Percentiles rank a stretch among this genome's conserved stretches.
Evolutionary conservation across 2,888 invertebrate genomes (phyloP).

Genomic region (Cheilosia variabilis): DNA sequence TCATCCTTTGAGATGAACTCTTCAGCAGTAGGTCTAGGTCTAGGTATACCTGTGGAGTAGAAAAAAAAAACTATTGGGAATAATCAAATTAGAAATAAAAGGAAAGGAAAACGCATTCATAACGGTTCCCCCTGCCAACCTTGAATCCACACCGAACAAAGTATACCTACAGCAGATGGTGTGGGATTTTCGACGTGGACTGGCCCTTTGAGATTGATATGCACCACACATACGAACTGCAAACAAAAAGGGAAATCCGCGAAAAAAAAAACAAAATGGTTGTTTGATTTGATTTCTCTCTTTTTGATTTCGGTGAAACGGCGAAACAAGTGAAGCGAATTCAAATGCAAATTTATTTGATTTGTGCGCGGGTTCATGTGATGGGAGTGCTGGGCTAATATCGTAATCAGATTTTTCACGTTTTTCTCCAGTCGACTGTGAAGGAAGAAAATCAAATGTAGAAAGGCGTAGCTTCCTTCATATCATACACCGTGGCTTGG

Average conservation of each 20-base stretch:
- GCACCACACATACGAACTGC: not conserved
- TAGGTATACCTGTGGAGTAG: constrained; percentile 24
- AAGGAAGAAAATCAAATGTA: not conserved
- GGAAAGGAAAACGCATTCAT: constrained; percentile 58
- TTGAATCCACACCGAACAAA: constrained; percentile 3
- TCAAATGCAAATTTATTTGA: constrained; percentile 63
- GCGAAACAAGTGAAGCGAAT: constrained; percentile 62
- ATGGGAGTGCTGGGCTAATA: constrained; percentile 12
- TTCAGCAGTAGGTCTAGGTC: no score
- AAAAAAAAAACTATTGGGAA: constrained; percentile 10
- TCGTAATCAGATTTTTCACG: constrained; percentile 45
- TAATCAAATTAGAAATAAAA: constrained; percentile 57
- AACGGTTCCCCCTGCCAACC: constrained; percentile 2
- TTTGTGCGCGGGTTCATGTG: constrained; percentile 45
- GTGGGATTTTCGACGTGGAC: not conserved
- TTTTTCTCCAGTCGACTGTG: not conserved
- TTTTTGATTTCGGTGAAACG: constrained; percentile 51
- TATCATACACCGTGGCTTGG: constrained; percentile 11
- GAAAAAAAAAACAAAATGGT: not conserved
- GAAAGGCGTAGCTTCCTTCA: not conserved
- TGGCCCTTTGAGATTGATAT: constrained; percentile 22
- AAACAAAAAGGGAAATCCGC: not conserved
- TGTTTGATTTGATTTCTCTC: constrained; percentile 62
- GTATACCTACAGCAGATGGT: constrained; percentile 1
- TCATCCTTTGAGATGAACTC: constrained; percentile 12